phyloP scores from a whole-genome alignment of 1,140 invertebrate species.

The Drusus annulatus region DNA sequence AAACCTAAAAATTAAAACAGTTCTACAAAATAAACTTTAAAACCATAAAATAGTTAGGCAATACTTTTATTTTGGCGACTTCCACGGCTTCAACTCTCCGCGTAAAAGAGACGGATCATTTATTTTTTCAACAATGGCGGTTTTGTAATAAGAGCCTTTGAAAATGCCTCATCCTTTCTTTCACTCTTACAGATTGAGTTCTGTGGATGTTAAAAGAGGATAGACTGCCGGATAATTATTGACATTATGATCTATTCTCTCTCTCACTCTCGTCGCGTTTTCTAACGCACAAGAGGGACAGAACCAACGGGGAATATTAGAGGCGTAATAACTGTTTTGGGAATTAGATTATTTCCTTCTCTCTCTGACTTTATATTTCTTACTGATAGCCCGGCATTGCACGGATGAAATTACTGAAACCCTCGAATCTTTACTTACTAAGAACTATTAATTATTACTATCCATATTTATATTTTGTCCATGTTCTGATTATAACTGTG shows the following conservation, averaged over 20 bases:
- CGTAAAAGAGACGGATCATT: background rate
- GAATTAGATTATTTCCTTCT: constrained; percentile 50
- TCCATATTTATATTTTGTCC: no score
- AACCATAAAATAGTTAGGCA: no score
- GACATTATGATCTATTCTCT: constrained; percentile 41
- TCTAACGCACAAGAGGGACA: background rate
- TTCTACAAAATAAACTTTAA: no score
- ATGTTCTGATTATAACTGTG: no score
- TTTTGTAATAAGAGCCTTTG: constrained; percentile 48
- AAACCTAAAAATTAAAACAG: no score
- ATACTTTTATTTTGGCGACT: no score
- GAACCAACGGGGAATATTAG: constrained; percentile 34
- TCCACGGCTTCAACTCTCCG: no score
- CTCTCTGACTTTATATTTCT: constrained; percentile 31
- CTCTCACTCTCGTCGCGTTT: constrained; percentile 11
- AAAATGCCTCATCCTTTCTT: constrained; percentile 37
- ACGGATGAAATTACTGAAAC: no score
- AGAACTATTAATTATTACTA: no score
- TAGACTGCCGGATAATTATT: constrained; percentile 31
- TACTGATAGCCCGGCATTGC: background rate
- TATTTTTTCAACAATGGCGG: constrained; percentile 50
- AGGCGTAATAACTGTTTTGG: constrained; percentile 46
- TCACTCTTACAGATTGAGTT: background rate
- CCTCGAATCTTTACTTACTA: no score
- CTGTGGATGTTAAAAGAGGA: background rate